phyloP scores from a whole-genome alignment of 2,888 invertebrate genomes.

The Coleophora flavipennella region DNA sequence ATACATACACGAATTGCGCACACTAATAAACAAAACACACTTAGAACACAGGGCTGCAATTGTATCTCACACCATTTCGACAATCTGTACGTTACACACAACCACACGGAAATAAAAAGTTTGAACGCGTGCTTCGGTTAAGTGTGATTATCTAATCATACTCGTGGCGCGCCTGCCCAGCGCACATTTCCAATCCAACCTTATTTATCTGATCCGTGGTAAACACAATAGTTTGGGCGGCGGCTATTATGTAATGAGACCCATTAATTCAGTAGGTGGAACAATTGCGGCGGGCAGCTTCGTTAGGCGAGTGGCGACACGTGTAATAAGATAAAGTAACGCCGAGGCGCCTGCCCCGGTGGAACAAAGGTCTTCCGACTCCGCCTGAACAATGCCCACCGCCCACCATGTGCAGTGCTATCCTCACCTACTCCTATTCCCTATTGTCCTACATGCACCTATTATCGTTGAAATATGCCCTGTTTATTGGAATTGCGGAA shows the following conservation, averaged over 20 bases:
- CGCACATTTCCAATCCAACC: no score
- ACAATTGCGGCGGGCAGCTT: constrained; percentile 51
- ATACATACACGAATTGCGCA: no score
- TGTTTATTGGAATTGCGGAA: no score
- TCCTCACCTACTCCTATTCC: constrained; percentile 30
- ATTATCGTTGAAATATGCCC: constrained; percentile 6
- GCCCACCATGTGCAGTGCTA: constrained; percentile 26
- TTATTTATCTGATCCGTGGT: no score
- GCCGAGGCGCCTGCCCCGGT: constrained; percentile 34
- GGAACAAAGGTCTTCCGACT: constrained; percentile 59
- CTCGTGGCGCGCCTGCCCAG: no score
- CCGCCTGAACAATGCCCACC: constrained; percentile 41
- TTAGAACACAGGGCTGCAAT: no score
- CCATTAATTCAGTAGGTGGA: constrained; percentile 47
- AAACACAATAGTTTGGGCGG: constrained; percentile 20
- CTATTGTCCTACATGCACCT: constrained; percentile 5
- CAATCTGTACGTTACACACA: no score
- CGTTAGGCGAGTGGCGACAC: constrained; percentile 50
- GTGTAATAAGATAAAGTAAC: constrained; percentile 63
- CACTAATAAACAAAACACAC: no score
- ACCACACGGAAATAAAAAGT: no score
- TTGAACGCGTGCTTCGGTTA: no score
- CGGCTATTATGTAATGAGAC: constrained; percentile 36
- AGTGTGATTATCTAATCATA: no score
- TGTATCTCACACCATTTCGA: no score